These are phyloP conservation scores for Achlya flavicornis DNA, from an alignment of 2,888 invertebrate genomes.

Conservation along the genomic window DNA sequence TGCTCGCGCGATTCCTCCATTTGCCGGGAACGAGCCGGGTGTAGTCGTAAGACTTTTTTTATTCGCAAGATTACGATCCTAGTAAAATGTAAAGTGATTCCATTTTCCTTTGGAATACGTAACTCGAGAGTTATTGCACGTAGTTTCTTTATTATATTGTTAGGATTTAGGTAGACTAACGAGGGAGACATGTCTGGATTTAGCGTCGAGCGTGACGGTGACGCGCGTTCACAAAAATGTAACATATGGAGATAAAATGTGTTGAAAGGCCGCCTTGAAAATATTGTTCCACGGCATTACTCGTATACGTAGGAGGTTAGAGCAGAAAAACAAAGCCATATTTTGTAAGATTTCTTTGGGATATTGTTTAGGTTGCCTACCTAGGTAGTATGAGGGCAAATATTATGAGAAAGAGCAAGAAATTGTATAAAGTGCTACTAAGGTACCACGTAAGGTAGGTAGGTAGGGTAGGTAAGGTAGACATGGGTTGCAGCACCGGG, in stretches of 20 bases:
- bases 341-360: neutral
- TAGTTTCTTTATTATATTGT: slow-evolving; percentile 30
- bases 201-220: slow-evolving; percentile 1
- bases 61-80: slow-evolving; percentile 62
- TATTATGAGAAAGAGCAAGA: no score
- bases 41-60: slow-evolving; percentile 60
- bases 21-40: slow-evolving; percentile 42
- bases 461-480: no score
- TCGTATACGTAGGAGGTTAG: neutral
- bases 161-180: slow-evolving; percentile 29
- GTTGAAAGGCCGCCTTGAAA: neutral
- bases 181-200: slow-evolving; percentile 10
- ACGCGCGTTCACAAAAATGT: neutral
- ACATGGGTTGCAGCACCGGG: no score
- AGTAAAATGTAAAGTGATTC: slow-evolving; percentile 69
- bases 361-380: no score
- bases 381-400: no score
- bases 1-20: slow-evolving; percentile 44
- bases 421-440: neutral
- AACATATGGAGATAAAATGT: neutral
- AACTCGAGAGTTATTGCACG: slow-evolving; percentile 33
- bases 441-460: no score
- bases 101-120: slow-evolving; percentile 42
- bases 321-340: neutral
- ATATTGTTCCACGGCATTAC: neutral